Percentiles rank a stretch among this genome's conserved stretches.
Evolutionary conservation across 2,797 vertebrate genomes (phyloP).

Genomic region (Neopelma chrysocephalum): DNA sequence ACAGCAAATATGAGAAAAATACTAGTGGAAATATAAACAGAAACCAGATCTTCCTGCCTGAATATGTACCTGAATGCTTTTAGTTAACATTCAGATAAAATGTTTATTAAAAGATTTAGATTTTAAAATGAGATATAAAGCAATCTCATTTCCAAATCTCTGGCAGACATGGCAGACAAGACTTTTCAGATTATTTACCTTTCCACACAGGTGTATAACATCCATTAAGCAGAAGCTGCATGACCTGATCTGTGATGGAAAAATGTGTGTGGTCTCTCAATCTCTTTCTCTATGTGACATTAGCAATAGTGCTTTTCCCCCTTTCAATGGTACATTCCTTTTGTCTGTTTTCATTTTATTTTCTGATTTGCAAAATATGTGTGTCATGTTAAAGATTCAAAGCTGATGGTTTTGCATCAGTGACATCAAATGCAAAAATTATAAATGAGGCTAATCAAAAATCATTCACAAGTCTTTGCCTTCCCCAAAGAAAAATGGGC

Average conservation of each 20-base stretch:
- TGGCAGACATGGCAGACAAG: not conserved
- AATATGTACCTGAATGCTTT: not conserved
- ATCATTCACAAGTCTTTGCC: not conserved
- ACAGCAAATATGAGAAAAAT: not conserved
- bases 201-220: not conserved
- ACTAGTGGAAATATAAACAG: not conserved
- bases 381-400: not conserved
- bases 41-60: not conserved
- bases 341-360: not conserved
- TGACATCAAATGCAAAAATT: not conserved
- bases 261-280: not conserved
- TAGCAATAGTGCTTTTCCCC: not conserved
- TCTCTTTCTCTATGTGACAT: not conserved
- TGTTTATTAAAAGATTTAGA: not conserved
- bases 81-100: not conserved
- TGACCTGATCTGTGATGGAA: not conserved
- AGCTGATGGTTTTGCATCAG: not conserved
- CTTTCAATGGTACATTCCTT: not conserved
- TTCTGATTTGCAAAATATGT: not conserved
- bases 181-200: not conserved
- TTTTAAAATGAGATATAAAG: not conserved
- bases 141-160: not conserved
- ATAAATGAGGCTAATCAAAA: slow-evolving; percentile 32
- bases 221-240: not conserved
- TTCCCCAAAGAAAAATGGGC: not conserved